Evolutionary conservation across 2,797 vertebrate genomes (phyloP).

Genomic region (Myotis pilosus): DNA sequence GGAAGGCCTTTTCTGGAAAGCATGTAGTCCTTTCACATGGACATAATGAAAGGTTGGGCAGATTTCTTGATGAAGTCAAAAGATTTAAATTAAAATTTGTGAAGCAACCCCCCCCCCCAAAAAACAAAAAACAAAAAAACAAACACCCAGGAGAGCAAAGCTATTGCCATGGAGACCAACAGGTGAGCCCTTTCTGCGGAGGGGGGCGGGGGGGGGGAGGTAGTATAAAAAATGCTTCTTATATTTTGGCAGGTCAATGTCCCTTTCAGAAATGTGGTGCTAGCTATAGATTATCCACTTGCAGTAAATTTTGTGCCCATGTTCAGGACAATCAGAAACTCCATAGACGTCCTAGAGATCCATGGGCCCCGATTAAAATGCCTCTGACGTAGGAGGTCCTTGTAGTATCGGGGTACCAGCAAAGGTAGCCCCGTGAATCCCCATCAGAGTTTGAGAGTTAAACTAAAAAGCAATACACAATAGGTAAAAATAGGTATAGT

Average conservation of each 20-base stretch:
- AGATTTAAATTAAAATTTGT: not conserved
- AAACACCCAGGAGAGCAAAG: not conserved
- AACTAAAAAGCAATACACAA: not conserved
- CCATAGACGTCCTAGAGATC: not conserved
- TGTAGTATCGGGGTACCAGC: not conserved
- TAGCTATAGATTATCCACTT: not conserved
- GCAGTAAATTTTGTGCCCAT: not conserved
- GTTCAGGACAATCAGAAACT: not conserved
- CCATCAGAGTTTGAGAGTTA: not conserved
- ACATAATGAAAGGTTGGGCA: not conserved
- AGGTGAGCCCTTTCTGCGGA: not conserved
- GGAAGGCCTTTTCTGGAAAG: not conserved
- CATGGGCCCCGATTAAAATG: not conserved
- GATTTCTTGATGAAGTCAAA: not conserved
- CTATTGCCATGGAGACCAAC: not conserved
- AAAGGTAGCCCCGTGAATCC: not conserved
- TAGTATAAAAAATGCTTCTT: not conserved
- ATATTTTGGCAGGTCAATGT: not conserved
- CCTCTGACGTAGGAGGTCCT: not conserved
- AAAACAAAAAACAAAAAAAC: not conserved
- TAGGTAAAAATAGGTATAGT: not conserved
- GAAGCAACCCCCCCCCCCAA: not conserved
- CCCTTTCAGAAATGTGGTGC: not conserved
- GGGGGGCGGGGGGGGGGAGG: accelerated
- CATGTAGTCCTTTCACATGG: not conserved